Conservation (phyloP, 2,888 invertebrate species). For the Caenorhabditis macrosperma region DNA sequence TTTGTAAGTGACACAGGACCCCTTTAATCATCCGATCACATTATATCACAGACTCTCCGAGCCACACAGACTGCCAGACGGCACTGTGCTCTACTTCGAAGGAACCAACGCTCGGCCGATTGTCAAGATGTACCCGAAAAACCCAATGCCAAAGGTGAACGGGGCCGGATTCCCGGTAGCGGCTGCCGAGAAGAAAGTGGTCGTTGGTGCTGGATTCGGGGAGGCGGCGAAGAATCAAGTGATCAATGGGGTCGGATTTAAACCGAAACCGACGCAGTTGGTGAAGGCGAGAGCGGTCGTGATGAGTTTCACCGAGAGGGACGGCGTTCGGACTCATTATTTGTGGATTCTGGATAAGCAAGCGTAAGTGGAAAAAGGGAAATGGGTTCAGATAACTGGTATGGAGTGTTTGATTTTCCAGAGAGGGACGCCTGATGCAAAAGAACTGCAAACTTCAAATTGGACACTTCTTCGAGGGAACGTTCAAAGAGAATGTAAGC, state of each 20-base stretch:
- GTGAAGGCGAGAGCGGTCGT: slow-evolving; percentile 1
- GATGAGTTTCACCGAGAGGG: background rate
- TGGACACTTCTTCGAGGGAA: slow-evolving; percentile 29
- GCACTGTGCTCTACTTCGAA: background rate
- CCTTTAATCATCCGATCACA: too few relatives aligned
- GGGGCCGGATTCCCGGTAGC: background rate
- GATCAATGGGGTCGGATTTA: slow-evolving; percentile 9
- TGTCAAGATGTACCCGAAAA: background rate
- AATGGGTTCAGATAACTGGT: too few relatives aligned
- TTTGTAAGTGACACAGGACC: too few relatives aligned
- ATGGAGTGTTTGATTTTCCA: background rate
- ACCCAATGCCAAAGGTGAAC: background rate
- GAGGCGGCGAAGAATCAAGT: background rate
- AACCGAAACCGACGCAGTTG: background rate
- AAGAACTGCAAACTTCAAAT: background rate
- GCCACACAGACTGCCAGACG: background rate
- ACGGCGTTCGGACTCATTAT: background rate
- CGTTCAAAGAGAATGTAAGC: slow-evolving; percentile 12
- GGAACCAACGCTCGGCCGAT: background rate
- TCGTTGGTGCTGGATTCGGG: slow-evolving; percentile 12
- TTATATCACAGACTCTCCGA: background rate
- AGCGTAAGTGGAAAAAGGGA: too few relatives aligned
- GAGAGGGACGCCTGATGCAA: slow-evolving; percentile 3
- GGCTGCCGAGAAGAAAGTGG: background rate
- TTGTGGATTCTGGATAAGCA: slow-evolving; percentile 23